phyloP scores from a whole-genome alignment of 2,797 vertebrate genomes.

The Adrianichthys oophorus region DNA sequence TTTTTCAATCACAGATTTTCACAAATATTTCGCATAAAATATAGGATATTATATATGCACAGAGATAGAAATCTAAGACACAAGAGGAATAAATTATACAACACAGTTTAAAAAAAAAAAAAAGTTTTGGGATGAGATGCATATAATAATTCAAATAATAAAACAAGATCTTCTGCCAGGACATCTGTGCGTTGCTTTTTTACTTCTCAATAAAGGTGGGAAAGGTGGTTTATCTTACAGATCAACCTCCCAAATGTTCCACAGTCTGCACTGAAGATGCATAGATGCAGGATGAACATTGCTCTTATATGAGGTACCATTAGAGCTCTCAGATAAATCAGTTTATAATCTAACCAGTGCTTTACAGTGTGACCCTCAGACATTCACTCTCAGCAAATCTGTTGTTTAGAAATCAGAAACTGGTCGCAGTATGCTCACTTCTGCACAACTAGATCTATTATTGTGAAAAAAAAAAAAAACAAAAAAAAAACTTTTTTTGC shows the following conservation, averaged over 20 bases:
- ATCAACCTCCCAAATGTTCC: conserved; percentile 6
- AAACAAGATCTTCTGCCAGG: neutral
- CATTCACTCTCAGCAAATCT: conserved; percentile 39
- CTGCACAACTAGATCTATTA: conserved; percentile 20
- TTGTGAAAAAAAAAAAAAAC: too few relatives aligned
- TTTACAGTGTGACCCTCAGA: conserved; percentile 28
- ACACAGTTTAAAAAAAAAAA: too few relatives aligned
- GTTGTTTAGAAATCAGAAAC: conserved; percentile 39
- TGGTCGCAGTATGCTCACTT: conserved; percentile 27
- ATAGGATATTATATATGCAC: too few relatives aligned
- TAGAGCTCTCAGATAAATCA: conserved; percentile 35
- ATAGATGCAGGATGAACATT: conserved; percentile 31
- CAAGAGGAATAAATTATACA: too few relatives aligned
- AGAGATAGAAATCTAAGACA: too few relatives aligned
- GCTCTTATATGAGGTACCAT: conserved; percentile 40
- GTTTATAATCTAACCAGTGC: conserved; percentile 46
- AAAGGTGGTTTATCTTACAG: conserved; percentile 19
- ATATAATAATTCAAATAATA: too few relatives aligned
- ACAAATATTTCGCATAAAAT: too few relatives aligned
- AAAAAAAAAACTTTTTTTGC: neutral
- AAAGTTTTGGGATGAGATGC: too few relatives aligned
- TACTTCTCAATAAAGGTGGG: conserved; percentile 14
- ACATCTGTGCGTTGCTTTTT: conserved; percentile 3
- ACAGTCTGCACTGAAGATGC: conserved; percentile 24
- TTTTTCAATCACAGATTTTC: too few relatives aligned